phyloP scores from a whole-genome alignment of 2,888 invertebrate genomes.

The Cerceris rybyensis region DNA sequence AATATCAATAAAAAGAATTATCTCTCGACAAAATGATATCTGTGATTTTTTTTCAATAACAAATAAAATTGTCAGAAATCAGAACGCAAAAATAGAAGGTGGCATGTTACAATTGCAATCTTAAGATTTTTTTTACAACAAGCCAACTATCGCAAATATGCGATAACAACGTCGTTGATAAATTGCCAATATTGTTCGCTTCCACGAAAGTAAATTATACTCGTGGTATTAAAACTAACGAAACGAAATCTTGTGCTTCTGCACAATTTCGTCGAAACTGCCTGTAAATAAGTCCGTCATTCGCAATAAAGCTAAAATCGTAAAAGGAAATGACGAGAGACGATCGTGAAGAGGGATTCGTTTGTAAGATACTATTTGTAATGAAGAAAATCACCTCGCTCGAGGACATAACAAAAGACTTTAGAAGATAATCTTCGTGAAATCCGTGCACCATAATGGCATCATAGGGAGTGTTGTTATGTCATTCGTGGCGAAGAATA shows the following conservation, averaged over 20 bases:
- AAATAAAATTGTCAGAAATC: too few relatives aligned
- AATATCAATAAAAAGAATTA: too few relatives aligned
- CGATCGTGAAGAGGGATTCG: not conserved
- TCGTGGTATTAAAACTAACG: not conserved
- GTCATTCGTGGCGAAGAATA: slow-evolving; percentile 6
- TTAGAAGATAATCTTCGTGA: not conserved
- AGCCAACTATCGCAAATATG: too few relatives aligned
- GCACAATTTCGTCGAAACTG: not conserved
- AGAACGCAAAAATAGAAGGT: too few relatives aligned
- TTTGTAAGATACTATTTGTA: slow-evolving; percentile 37
- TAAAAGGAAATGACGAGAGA: not conserved
- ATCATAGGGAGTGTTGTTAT: not conserved
- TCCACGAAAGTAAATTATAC: too few relatives aligned
- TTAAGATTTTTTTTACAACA: too few relatives aligned
- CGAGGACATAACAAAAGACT: not conserved
- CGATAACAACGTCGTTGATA: too few relatives aligned
- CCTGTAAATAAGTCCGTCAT: slow-evolving; percentile 32
- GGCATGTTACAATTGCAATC: too few relatives aligned
- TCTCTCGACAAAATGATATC: too few relatives aligned
- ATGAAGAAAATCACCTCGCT: slow-evolving; percentile 19
- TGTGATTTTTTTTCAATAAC: too few relatives aligned
- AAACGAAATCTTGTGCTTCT: not conserved
- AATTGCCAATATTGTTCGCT: too few relatives aligned
- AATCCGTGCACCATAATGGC: not conserved
- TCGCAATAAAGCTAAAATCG: slow-evolving; percentile 5